Evolutionary conservation across 2,113 vertebrate genomes (phyloP).

Genomic region (Centropristis striata): DNA sequence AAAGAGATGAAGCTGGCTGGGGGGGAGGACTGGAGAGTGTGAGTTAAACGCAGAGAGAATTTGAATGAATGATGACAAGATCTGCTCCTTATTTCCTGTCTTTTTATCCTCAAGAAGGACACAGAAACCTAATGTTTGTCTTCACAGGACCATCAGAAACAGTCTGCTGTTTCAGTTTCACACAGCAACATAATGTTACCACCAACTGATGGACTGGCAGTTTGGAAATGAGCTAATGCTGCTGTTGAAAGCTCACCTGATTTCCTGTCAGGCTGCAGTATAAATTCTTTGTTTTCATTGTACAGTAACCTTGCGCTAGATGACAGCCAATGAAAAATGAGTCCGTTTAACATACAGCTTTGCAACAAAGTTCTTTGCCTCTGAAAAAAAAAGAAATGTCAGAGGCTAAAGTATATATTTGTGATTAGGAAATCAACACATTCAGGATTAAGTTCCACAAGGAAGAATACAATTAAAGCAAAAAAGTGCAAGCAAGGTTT

Average conservation of each 20-base stretch:
- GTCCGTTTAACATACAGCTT: conserved; percentile 26
- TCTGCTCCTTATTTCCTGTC: conserved; percentile 33
- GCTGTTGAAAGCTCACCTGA: conserved; percentile 38
- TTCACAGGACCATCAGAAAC: background rate
- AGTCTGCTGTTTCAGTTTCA: background rate
- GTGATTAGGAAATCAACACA: conserved; percentile 8
- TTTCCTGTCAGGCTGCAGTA: conserved; percentile 39
- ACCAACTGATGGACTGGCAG: background rate
- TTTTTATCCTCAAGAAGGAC: conserved; percentile 11
- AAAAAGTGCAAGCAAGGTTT: background rate
- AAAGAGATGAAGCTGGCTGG: conserved; percentile 53
- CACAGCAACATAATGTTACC: background rate
- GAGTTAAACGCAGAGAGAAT: conserved; percentile 76
- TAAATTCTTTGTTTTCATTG: conserved; percentile 34
- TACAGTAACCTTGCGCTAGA: conserved; percentile 41
- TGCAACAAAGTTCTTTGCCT: conserved; percentile 20
- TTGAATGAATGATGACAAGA: conserved; percentile 68
- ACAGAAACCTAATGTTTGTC: conserved; percentile 4
- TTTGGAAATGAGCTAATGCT: conserved; percentile 32
- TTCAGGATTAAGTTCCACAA: background rate
- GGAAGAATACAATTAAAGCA: background rate
- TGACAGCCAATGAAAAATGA: conserved; percentile 52
- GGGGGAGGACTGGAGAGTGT: conserved; percentile 42
- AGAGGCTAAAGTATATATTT: background rate
- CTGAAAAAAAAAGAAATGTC: background rate